Evolutionary conservation across 1,140 invertebrate species (phyloP), one percentile per base, ranked within the genome.

Genomic region (Phocides pigmalion): DNA sequence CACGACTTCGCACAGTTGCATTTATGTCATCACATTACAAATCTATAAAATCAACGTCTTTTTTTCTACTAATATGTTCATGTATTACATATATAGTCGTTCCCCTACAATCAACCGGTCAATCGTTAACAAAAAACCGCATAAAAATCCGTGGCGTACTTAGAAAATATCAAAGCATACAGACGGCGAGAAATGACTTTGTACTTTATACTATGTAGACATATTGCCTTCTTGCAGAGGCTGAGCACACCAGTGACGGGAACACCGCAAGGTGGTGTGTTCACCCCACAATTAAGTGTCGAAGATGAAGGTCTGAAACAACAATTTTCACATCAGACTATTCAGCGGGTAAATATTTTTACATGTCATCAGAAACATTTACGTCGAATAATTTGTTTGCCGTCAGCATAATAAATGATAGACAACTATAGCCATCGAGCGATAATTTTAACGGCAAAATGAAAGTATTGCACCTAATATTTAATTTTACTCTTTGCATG

Each of bases 231-330:
- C 25, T 70, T 72, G 37, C 72, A 89, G 88, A 84, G 84, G 66
- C 71, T 89, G 71, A 83, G 87, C 61, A 87, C 85, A 35, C 83
- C 89, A 28, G 81, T 82, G 56, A 84, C 85, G 14, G 88, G 88
- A 25, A 85, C 86, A 32, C 84, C 85, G 14, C 88, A 87, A 74
- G 84, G 87, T 62, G 78, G 81, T 25, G 79, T 89, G 19, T 91
- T 91, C 68, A 78, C 83, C 12, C 86, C 84, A 17, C 84, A 84
- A 53, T 76, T 90, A 22, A 88, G 83, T 66, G 81, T 83, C 17
- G 89, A 91, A 66, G 89, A 91, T 62, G 89, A 91, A 46, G 89
- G 85, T 51, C 76, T 91, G 19, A 91, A 91, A 62, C 89, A 91
- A 82, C 89, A 91, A 68, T 83, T 91, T 71, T 84, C 81, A 19